phyloP scores from a whole-genome alignment of 2,113 vertebrate species.

The Paracanthobrama guichenoti region DNA sequence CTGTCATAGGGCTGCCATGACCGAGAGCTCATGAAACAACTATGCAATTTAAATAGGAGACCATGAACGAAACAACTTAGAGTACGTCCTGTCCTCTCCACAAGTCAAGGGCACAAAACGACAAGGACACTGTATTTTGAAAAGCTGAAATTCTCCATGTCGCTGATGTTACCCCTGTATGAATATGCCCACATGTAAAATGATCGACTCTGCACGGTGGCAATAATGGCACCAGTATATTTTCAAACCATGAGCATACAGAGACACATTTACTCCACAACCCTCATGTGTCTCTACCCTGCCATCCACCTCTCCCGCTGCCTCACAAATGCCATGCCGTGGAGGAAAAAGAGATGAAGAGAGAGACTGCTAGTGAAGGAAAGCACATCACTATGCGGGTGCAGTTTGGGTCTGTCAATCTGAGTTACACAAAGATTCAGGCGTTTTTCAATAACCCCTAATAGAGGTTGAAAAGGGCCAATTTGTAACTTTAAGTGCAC shows the following conservation, averaged over 20 bases:
- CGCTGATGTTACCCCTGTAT: not conserved
- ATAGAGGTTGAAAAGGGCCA: not conserved
- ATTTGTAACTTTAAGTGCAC: too few species aligned
- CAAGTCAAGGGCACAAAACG: not conserved
- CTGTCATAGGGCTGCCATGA: not conserved
- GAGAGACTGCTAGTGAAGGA: not conserved
- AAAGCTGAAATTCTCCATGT: conserved; percentile 4
- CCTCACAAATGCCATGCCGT: not conserved
- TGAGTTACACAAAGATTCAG: conserved; percentile 1
- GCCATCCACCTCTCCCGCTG: not conserved
- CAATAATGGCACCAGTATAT: conserved; percentile 10
- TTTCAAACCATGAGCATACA: not conserved
- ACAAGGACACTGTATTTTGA: not conserved
- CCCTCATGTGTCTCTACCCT: not conserved
- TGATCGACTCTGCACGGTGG: not conserved
- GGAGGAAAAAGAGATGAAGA: not conserved
- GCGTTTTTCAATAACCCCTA: not conserved
- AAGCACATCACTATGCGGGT: not conserved
- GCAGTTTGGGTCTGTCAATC: not conserved
- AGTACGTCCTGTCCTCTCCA: not conserved
- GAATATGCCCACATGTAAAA: conserved; percentile 6
- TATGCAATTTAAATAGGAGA: not conserved
- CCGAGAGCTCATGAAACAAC: conserved; percentile 5
- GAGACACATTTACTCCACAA: not conserved
- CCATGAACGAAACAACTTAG: not conserved